Percentiles rank a stretch among this genome's conserved stretches.
phyloP scores from a whole-genome alignment of 2,113 vertebrate genomes.

The Rattus rattus region DNA sequence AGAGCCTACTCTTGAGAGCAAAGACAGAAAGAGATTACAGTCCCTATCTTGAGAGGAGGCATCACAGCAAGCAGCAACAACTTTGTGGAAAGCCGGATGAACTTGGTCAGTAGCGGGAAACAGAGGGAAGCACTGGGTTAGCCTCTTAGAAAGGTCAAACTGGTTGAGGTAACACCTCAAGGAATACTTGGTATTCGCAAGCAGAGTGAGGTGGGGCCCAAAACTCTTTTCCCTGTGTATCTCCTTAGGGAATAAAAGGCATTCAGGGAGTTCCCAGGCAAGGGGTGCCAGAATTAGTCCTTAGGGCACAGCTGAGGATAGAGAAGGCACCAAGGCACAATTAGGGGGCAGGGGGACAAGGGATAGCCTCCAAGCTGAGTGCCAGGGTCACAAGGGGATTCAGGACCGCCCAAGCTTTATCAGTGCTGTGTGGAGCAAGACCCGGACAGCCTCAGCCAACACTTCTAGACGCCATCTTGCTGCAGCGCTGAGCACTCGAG shows the following conservation, averaged over 20 bases:
- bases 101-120: slow-evolving; percentile 52
- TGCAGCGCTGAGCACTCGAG: slow-evolving; percentile 96
- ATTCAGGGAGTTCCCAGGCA: slow-evolving; percentile 67
- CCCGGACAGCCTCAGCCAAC: slow-evolving; percentile 92
- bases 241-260: slow-evolving; percentile 59
- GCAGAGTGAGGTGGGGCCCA: slow-evolving; percentile 30
- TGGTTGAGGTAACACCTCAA: slow-evolving; percentile 63
- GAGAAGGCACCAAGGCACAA: slow-evolving; percentile 81
- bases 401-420: slow-evolving; percentile 89
- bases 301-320: slow-evolving; percentile 82
- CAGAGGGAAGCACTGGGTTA: neutral
- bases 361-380: slow-evolving; percentile 72
- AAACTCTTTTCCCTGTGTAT: slow-evolving; percentile 46
- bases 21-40: slow-evolving; percentile 64
- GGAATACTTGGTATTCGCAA: slow-evolving; percentile 65
- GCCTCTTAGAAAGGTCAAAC: slow-evolving; percentile 37
- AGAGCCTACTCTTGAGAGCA: slow-evolving; percentile 53
- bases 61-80: slow-evolving; percentile 69
- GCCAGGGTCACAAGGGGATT: slow-evolving; percentile 90
- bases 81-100: slow-evolving; percentile 58
- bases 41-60: slow-evolving; percentile 70
- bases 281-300: slow-evolving; percentile 79
- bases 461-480: slow-evolving; percentile 97
- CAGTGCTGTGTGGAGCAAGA: slow-evolving; percentile 92
- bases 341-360: slow-evolving; percentile 47